Evolutionary conservation across 2,888 invertebrate species (phyloP).

Genomic region (Xestia ashworthii): DNA sequence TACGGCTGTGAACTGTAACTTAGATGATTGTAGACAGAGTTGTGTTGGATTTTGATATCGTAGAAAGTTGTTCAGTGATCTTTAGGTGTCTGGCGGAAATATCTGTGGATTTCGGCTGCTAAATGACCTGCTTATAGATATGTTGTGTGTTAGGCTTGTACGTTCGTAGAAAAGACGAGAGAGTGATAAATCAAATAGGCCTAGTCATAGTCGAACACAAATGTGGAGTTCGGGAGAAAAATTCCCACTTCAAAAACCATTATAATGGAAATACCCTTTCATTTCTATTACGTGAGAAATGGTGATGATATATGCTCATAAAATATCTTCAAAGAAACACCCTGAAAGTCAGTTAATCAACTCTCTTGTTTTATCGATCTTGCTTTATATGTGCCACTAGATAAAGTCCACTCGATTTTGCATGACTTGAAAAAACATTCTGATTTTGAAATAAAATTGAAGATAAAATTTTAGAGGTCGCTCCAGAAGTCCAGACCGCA

Average conservation of each 20-base stretch:
- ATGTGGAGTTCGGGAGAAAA: background rate
- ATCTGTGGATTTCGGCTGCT: conserved; percentile 22
- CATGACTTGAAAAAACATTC: background rate
- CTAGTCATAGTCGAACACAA: background rate
- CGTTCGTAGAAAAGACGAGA: conserved; percentile 7
- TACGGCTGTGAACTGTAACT: conserved; percentile 22
- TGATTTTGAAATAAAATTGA: background rate
- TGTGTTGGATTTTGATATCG: conserved; percentile 32
- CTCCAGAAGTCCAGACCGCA: background rate
- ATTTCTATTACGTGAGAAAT: background rate
- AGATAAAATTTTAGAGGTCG: background rate
- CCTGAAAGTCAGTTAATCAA: background rate
- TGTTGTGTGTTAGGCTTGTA: conserved; percentile 22
- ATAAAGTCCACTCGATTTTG: background rate
- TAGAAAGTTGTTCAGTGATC: conserved; percentile 43
- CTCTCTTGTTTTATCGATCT: conserved; percentile 2
- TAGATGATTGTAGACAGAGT: conserved; percentile 48
- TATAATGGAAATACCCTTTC: background rate
- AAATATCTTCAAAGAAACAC: background rate
- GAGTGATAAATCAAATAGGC: background rate
- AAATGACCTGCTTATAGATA: conserved; percentile 19
- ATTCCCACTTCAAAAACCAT: background rate
- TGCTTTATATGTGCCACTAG: background rate
- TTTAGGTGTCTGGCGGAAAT: conserved; percentile 23
- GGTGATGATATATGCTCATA: background rate